Conservation (phyloP, 1,140 invertebrate genomes). For the Bombyx mandarina region DNA sequence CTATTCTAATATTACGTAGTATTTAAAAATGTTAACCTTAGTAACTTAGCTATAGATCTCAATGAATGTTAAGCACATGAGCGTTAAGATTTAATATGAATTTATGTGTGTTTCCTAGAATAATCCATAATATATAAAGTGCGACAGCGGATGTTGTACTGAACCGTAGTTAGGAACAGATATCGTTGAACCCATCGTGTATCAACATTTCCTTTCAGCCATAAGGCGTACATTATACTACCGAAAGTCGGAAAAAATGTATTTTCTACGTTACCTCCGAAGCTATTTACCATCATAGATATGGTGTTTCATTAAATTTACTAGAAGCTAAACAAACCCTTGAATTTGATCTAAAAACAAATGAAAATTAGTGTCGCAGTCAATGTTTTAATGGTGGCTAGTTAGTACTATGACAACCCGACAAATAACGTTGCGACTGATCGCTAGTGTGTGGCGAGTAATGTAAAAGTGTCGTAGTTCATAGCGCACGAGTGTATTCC, state of each 20-base stretch:
- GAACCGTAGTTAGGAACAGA: slow-evolving; percentile 8
- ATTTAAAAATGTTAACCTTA: too few relatives aligned
- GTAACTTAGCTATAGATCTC: too few relatives aligned
- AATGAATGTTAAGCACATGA: not conserved
- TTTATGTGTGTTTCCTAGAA: slow-evolving; percentile 10
- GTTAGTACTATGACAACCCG: too few relatives aligned
- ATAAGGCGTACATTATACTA: not conserved
- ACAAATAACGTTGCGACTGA: not conserved
- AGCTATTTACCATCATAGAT: too few relatives aligned
- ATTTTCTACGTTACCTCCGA: too few relatives aligned
- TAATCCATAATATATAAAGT: slow-evolving; percentile 8
- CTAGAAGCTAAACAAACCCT: too few relatives aligned
- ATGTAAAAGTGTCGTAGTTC: not conserved
- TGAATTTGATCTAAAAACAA: too few relatives aligned
- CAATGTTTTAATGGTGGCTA: too few relatives aligned
- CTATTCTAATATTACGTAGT: too few relatives aligned
- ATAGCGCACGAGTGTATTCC: not conserved
- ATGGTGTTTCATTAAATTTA: too few relatives aligned
- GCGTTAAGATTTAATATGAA: not conserved
- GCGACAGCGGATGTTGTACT: slow-evolving; percentile 11
- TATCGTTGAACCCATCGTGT: slow-evolving; percentile 12
- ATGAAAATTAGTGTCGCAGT: too few relatives aligned
- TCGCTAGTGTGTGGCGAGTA: not conserved
- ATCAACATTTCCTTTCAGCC: not conserved
- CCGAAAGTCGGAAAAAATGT: too few relatives aligned